A percentile compares a stretch with the other conserved stretches of the same genome.
Conservation (phyloP, 2,888 invertebrate genomes). For the Pherbina coryleti region DNA sequence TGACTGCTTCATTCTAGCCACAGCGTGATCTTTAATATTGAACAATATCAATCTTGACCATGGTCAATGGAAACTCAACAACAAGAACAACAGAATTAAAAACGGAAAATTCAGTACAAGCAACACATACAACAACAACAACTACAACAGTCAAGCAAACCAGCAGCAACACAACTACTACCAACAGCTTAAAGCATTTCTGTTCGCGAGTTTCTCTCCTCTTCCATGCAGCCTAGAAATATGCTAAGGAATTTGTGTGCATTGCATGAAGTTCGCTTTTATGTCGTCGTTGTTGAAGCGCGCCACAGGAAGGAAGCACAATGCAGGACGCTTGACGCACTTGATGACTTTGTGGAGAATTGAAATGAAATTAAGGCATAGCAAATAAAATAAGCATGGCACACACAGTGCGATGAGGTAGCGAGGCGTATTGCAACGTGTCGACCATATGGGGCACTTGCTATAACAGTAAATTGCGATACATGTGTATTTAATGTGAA, state of each 20-base stretch:
- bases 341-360: constrained; percentile 31
- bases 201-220: neutral
- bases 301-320: constrained; percentile 9
- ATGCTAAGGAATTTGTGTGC: neutral
- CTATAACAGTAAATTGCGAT: neutral
- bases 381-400: neutral
- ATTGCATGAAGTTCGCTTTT: neutral
- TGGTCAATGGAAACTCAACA: constrained; percentile 15
- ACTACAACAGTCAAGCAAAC: neutral
- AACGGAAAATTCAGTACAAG: neutral
- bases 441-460: neutral
- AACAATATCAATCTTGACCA: constrained; percentile 26
- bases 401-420: neutral
- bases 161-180: neutral
- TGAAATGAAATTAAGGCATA: constrained; percentile 36
- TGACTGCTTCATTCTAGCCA: constrained; percentile 1
- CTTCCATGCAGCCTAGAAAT: neutral
- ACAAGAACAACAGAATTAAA: neutral
- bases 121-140: too few species aligned
- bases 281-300: neutral
- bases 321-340: constrained; percentile 19
- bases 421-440: neutral
- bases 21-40: constrained; percentile 33
- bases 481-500: constrained; percentile 28
- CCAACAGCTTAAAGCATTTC: neutral